Evolutionary conservation across 2,888 invertebrate species (phyloP).

Genomic region (Clostera curtula): DNA sequence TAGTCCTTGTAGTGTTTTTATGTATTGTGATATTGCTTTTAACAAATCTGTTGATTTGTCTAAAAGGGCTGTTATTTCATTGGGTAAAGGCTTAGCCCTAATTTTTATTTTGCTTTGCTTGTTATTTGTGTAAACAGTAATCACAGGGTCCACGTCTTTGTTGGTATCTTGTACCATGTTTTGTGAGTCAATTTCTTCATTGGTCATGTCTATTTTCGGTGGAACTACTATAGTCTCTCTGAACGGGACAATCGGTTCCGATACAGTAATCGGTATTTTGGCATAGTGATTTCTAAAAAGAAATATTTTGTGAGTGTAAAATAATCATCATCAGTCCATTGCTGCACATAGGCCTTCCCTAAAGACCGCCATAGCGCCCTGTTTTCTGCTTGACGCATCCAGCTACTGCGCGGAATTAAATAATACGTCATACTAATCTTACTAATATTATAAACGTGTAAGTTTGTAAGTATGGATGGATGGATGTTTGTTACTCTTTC

Average conservation of each 20-base stretch:
- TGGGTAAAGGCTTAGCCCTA: conserved; percentile 85
- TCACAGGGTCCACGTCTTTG: conserved; percentile 65
- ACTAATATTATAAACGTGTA: too few relatives aligned
- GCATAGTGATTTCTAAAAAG: conserved; percentile 80
- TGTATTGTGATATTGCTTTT: conserved; percentile 75
- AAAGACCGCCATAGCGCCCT: too few relatives aligned
- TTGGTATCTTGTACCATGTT: conserved; percentile 54
- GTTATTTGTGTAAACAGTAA: conserved; percentile 80
- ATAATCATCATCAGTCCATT: too few relatives aligned
- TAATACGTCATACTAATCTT: too few relatives aligned
- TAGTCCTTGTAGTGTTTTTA: conserved; percentile 54
- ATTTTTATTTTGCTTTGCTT: conserved; percentile 82
- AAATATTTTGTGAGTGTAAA: too few relatives aligned
- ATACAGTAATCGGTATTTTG: conserved; percentile 90
- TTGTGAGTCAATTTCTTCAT: conserved; percentile 85
- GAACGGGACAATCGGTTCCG: conserved; percentile 97
- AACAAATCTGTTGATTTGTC: conserved; percentile 82
- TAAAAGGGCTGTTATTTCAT: conserved; percentile 79
- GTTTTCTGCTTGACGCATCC: too few relatives aligned
- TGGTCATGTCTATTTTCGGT: conserved; percentile 88
- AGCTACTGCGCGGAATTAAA: too few relatives aligned
- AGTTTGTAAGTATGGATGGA: too few relatives aligned
- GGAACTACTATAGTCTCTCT: conserved; percentile 92
- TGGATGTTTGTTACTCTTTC: too few relatives aligned
- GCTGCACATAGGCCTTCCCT: too few relatives aligned